Evolutionary conservation across 2,888 invertebrate genomes (phyloP).

Genomic region (Polyommatus icarus): DNA sequence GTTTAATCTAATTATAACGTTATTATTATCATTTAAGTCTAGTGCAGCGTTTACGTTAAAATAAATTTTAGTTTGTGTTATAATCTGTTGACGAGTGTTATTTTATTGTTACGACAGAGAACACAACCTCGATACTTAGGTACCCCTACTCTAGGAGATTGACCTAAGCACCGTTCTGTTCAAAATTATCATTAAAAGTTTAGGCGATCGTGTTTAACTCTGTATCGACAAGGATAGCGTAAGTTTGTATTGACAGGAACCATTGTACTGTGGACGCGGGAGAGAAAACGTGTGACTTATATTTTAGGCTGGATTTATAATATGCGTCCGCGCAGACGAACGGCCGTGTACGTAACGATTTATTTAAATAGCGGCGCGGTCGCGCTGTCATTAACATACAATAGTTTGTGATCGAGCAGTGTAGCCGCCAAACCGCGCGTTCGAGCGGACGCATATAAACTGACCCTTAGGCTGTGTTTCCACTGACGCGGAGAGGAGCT

Average conservation of each 20-base stretch:
- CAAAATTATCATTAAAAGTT: constrained; percentile 13
- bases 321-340: too few relatives aligned
- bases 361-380: too few relatives aligned
- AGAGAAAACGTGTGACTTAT: constrained; percentile 1
- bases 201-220: neutral
- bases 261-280: neutral
- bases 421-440: too few relatives aligned
- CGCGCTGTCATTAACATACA: too few relatives aligned
- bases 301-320: neutral
- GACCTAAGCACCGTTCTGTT: constrained; percentile 1
- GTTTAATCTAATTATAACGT: neutral
- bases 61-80: neutral
- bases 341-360: too few relatives aligned
- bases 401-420: too few relatives aligned
- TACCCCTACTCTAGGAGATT: neutral
- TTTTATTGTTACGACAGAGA: neutral
- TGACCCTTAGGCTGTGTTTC: too few relatives aligned
- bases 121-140: neutral
- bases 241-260: neutral
- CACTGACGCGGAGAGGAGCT: too few relatives aligned
- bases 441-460: too few relatives aligned
- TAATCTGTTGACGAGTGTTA: neutral
- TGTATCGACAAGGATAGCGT: neutral
- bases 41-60: neutral
- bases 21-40: neutral